Evolutionary conservation across 2,888 invertebrate species (phyloP), one percentile per base, ranked within the genome.

Genomic region (Suillia variegata): DNA sequence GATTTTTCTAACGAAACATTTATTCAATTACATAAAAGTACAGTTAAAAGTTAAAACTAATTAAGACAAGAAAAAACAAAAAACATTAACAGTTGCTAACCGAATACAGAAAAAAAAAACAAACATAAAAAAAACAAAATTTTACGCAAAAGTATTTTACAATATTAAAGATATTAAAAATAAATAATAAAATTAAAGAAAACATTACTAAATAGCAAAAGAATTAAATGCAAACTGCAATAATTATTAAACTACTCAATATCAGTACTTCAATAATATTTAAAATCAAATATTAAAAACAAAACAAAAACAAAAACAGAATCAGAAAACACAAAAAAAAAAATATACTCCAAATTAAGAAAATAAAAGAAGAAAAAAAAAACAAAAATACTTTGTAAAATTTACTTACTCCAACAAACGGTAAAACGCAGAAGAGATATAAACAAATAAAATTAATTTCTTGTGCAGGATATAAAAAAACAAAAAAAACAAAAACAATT

Each of bases 301-400:
- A 10, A 62, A 62, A 53, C 54, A 54, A 53, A 63, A 58, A 54
- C 15, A 15, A 26, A 18, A 38, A n/a, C 2, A 18, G 21, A 60
- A 59, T 55, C 49, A 52, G 56, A 65, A 56, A 26, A 22, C 31
- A 61, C 62, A 60, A 52, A 21, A 54, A 72, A 68, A 66, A 65
- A 66, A 56, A 61, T 67, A 68, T 63, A 58, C 15, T 51, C 18
- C 13, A 21, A 50, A 61, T 54, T 56, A 56, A 56, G 62, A 62
- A 58, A 54, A n/a, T 15, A 61, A 65, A 53, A 55, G 61, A n/a
- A n/a, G n/a, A n/a, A n/a, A n/a, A 61, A 58, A 59, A 54, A 72
- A 71, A 70, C 57, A 62, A 59, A 48, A 58, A 65, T 62, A 65
- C 60, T 64, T 67, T 65, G 62, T 67, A 67, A 65, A 66, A 65